Evolutionary conservation across 1,140 invertebrate genomes (phyloP).

Genomic region (Danaus plexippus): DNA sequence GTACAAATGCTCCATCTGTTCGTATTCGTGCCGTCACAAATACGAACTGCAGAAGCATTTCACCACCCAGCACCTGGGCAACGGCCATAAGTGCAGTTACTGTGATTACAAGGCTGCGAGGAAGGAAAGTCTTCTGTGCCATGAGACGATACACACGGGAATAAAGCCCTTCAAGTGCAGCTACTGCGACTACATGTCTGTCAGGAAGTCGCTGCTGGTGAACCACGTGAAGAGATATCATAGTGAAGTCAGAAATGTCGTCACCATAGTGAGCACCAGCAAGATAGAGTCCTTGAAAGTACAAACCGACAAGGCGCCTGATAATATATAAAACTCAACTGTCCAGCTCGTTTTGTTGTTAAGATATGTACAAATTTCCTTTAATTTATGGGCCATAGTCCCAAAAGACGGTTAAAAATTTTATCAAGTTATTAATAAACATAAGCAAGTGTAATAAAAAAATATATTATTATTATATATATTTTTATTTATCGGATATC

Average conservation of each 20-base stretch:
- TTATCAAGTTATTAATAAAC: too few species aligned
- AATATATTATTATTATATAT: too few species aligned
- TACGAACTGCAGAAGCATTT: slow-evolving; percentile 44
- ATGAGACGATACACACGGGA: slow-evolving; percentile 45
- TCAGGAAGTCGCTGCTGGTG: slow-evolving; percentile 32
- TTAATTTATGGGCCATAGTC: too few species aligned
- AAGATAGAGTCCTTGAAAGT: slow-evolving; percentile 35
- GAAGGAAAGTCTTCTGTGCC: slow-evolving; percentile 39
- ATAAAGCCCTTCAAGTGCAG: slow-evolving; percentile 42
- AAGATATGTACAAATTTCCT: too few species aligned
- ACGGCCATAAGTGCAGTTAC: slow-evolving; percentile 37
- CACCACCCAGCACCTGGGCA: slow-evolving; percentile 30
- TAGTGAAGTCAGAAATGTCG: slow-evolving; percentile 23
- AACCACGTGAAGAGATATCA: slow-evolving; percentile 39
- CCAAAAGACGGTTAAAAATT: too few species aligned
- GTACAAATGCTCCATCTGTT: slow-evolving; percentile 36
- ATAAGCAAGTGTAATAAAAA: too few species aligned
- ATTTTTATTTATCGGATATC: too few species aligned
- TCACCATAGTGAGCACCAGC: slow-evolving; percentile 29
- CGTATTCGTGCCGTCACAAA: slow-evolving; percentile 40
- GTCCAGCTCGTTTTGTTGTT: too few species aligned
- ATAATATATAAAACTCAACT: too few species aligned
- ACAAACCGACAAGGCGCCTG: neutral
- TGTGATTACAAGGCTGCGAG: slow-evolving; percentile 41
- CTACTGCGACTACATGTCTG: slow-evolving; percentile 33